A percentile compares a stretch with the other conserved stretches of the same genome.
Evolutionary conservation across 2,888 invertebrate genomes (phyloP).

Genomic region (Byasa hedistus): DNA sequence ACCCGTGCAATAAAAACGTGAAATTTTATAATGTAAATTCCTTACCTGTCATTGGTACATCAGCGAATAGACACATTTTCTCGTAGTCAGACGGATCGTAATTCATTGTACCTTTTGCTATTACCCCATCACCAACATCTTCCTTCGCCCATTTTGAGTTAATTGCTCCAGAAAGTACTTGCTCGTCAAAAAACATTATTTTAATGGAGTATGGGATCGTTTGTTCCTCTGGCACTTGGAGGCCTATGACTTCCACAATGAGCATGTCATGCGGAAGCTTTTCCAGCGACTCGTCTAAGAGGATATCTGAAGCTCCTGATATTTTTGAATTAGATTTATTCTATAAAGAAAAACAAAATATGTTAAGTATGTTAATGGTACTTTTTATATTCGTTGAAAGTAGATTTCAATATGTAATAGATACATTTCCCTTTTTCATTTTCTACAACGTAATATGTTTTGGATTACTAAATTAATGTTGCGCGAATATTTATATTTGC

Average conservation of each 20-base stretch:
- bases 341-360: conserved; percentile 30
- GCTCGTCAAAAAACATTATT: conserved; percentile 56
- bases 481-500: not conserved
- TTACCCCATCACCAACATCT: conserved; percentile 30
- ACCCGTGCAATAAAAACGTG: too few species aligned
- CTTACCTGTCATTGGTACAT: conserved; percentile 62
- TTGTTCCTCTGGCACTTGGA: conserved; percentile 50
- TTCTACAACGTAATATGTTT: not conserved
- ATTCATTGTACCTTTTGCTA: conserved; percentile 50
- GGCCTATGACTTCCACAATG: conserved; percentile 47
- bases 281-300: conserved; percentile 38
- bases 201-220: conserved; percentile 45
- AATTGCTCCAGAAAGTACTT: conserved; percentile 48
- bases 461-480: not conserved
- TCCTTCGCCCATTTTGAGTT: conserved; percentile 45
- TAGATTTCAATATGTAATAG: not conserved
- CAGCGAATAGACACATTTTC: conserved; percentile 62
- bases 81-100: conserved; percentile 69
- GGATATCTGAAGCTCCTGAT: conserved; percentile 36
- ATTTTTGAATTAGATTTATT: conserved; percentile 43
- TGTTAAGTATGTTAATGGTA: not conserved
- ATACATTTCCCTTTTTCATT: conserved; percentile 23
- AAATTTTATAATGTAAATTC: not conserved
- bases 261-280: conserved; percentile 47
- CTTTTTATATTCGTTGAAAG: not conserved